Evolutionary conservation across 2,113 vertebrate genomes (phyloP), one percentile per base, ranked within the genome.

Genomic region (Circaetus cinerascens): DNA sequence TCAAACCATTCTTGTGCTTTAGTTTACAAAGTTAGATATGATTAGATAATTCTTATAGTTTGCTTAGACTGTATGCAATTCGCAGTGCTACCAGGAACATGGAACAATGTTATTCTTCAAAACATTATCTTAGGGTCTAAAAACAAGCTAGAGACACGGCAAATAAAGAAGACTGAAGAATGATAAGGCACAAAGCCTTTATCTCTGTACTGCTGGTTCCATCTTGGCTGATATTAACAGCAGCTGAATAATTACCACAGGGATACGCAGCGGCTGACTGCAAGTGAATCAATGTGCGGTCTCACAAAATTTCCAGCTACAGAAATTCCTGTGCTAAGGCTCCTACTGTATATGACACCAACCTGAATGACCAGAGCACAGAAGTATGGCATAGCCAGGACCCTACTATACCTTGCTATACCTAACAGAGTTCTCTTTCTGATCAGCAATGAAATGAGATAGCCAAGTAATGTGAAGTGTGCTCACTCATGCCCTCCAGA

Each of bases 21-120:
- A 80, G 71, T 92, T 90, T 55, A 89, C n/a, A 73, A 94, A 89
- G 92, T 88, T 75, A 88, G 85, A 76, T 83, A 79, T 48, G 77
- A 84, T 90, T 53, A 95, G 83, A 41, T 75, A 83, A 92, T 89
- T 83, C 81, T 51, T 81, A 86, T 3, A 86, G 62, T 81, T 86
- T 72, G 92, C 86, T 88, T 85, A 91, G 87, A 68, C 55, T 51
- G 38, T 48, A 57, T 0, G 3, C 27, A 85, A 83, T 73, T 41
- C 5, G 3, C 38, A 46, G 46, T 19, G 59, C 46, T 69, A 79
- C 32, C 21, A 55, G 25, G 57, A 86, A 48, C 0, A 1, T 36
- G 48, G 76, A 95, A 82, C 56, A 72, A 64, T 15, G 11, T 50
- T 90, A 62, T 55, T 60, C 55, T 67, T 55, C 43, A 85, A 71